Evolutionary conservation across 23 tunicate species (phyloP).

Genomic region (Botrylloides violaceus): DNA sequence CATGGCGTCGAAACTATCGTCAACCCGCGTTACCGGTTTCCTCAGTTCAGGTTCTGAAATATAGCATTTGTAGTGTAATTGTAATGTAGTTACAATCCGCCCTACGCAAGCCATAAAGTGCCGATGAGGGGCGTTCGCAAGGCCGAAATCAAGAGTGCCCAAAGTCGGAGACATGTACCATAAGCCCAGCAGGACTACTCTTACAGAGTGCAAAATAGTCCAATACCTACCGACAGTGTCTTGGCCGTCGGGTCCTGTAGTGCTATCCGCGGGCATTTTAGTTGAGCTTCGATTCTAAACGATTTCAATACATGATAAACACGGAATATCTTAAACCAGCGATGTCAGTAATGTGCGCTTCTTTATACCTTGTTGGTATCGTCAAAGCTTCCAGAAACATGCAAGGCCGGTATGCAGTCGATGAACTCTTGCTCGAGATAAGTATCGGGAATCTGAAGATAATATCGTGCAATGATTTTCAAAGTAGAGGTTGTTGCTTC

Average conservation of each 20-base stretch:
- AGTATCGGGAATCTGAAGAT: conserved; percentile 61
- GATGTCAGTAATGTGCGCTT: not conserved
- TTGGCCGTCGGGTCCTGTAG: conserved; percentile 76
- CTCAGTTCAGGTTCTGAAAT: conserved; percentile 3
- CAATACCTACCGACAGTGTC: not conserved
- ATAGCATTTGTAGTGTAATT: too few species aligned
- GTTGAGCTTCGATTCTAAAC: conserved; percentile 39
- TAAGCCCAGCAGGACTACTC: too few species aligned
- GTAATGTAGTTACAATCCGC: too few species aligned
- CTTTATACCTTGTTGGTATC: conserved; percentile 1
- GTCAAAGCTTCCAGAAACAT: conserved; percentile 29
- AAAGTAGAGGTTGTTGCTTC: too few species aligned
- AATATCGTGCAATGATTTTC: too few species aligned
- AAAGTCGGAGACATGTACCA: too few species aligned
- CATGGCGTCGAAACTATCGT: conserved; percentile 67
- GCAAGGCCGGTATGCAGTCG: conserved; percentile 64
- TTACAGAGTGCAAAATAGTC: too few species aligned
- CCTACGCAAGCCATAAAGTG: too few species aligned
- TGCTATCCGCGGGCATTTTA: conserved; percentile 94
- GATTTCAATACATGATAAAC: not conserved
- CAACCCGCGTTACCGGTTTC: conserved; percentile 3
- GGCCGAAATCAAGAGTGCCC: too few species aligned
- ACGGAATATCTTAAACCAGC: not conserved
- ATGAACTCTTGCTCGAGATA: conserved; percentile 78
- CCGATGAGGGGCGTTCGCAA: too few species aligned